phyloP scores from a whole-genome alignment of 2,113 vertebrate species.

The Neolamprologus ventralis region DNA sequence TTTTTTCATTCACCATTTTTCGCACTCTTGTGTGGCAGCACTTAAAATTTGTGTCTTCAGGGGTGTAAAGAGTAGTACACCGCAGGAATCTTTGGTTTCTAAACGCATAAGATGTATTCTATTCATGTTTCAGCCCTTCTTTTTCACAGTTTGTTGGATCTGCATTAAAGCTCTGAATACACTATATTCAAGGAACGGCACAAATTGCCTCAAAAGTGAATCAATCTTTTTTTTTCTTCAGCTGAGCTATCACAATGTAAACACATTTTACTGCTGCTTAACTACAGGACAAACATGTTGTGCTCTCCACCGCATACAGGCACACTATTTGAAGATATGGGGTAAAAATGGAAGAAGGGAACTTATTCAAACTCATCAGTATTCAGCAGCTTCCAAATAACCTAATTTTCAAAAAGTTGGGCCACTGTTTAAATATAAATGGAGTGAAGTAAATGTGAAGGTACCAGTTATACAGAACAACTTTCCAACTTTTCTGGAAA shows the following conservation, averaged over 20 bases:
- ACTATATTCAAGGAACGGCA: background rate
- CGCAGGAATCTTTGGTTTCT: background rate
- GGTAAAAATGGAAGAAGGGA: background rate
- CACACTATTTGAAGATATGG: background rate
- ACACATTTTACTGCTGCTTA: background rate
- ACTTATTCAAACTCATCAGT: background rate
- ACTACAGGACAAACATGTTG: background rate
- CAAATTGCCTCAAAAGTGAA: background rate
- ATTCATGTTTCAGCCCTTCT: background rate
- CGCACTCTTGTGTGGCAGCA: background rate
- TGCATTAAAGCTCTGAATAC: background rate
- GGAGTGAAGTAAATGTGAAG: background rate
- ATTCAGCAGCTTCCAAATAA: background rate
- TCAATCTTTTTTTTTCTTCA: background rate
- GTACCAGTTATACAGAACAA: background rate
- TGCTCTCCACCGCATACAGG: background rate
- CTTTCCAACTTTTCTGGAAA: background rate
- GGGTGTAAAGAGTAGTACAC: background rate
- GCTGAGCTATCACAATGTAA: background rate
- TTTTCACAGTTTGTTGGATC: background rate
- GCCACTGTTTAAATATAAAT: background rate
- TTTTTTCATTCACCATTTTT: background rate
- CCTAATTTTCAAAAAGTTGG: background rate
- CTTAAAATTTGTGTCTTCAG: background rate
- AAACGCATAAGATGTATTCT: background rate